Evolutionary conservation across 2,113 vertebrate genomes (phyloP).

Genomic region (Otis tarda): DNA sequence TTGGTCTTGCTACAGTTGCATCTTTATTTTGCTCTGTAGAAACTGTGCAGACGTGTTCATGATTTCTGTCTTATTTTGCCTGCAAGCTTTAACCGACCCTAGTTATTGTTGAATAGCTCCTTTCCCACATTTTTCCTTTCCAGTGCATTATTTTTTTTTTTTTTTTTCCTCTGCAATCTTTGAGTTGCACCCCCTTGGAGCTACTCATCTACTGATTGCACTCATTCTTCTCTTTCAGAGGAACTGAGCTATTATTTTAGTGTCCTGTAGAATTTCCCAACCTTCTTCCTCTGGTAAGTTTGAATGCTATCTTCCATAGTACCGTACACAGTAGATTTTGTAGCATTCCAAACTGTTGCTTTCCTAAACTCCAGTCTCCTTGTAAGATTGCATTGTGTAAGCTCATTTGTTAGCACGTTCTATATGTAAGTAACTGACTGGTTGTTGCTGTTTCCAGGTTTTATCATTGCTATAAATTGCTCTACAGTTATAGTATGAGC

Average conservation of each 20-base stretch:
- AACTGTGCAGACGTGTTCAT: background rate
- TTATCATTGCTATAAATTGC: background rate
- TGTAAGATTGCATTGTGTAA: background rate
- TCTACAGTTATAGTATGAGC: background rate
- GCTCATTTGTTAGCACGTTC: background rate
- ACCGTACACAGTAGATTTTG: background rate
- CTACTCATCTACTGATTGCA: slow-evolving; percentile 8
- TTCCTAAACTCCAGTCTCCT: background rate
- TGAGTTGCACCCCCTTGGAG: background rate
- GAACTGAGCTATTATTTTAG: slow-evolving; percentile 26
- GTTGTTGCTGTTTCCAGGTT: background rate
- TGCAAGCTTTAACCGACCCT: background rate
- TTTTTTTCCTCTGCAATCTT: background rate
- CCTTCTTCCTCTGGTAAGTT: slow-evolving; percentile 35
- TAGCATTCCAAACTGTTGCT: background rate
- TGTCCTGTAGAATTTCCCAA: slow-evolving; percentile 9
- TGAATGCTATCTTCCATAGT: background rate
- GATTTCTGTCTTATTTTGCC: background rate
- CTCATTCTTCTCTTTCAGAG: slow-evolving; percentile 54
- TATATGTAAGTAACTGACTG: background rate
- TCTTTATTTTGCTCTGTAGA: background rate
- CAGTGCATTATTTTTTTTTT: background rate
- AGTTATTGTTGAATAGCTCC: background rate
- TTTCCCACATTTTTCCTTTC: background rate
- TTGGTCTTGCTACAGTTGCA: background rate